These are phyloP conservation scores for Coreoperca whiteheadi DNA, from an alignment of 2,113 vertebrate genomes.

Conservation along the genomic window DNA sequence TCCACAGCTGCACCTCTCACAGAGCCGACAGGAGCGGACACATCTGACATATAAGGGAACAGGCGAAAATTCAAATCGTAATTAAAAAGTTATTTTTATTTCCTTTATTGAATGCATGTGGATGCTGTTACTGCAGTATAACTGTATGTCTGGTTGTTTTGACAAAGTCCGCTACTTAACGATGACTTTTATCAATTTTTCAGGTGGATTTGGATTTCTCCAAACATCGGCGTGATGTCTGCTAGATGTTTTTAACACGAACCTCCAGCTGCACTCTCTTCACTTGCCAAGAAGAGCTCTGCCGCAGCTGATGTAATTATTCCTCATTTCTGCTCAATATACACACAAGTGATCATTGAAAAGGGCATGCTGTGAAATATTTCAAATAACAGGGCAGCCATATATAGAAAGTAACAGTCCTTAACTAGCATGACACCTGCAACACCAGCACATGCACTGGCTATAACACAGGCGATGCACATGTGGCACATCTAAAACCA, in stretches of 20 bases:
- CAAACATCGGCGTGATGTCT: neutral
- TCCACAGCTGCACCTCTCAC: slow-evolving; percentile 57
- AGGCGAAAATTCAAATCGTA: neutral
- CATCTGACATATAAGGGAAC: slow-evolving; percentile 47
- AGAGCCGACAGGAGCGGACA: slow-evolving; percentile 25
- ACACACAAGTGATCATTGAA: slow-evolving; percentile 9
- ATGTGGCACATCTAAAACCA: neutral
- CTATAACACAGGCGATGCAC: neutral
- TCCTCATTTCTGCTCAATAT: slow-evolving; percentile 38
- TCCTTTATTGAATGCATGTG: neutral
- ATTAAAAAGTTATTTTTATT: neutral
- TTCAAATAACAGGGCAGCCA: neutral
- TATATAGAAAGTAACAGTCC: neutral
- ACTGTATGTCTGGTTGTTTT: neutral
- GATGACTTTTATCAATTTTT: neutral
- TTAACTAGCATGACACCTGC: neutral
- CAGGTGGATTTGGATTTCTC: neutral
- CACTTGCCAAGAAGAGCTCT: slow-evolving; percentile 28
- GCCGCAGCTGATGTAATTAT: slow-evolving; percentile 48
- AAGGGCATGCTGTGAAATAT: neutral
- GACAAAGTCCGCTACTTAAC: neutral
- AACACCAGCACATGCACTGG: neutral
- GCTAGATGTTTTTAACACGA: slow-evolving; percentile 7
- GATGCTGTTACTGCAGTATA: neutral
- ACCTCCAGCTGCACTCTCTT: slow-evolving; percentile 47